A percentile compares a stretch with the other conserved stretches of the same genome.
phyloP scores from a whole-genome alignment of 92 coral and sea anemone genomes.

The Hydrozoanthus gracilis region DNA sequence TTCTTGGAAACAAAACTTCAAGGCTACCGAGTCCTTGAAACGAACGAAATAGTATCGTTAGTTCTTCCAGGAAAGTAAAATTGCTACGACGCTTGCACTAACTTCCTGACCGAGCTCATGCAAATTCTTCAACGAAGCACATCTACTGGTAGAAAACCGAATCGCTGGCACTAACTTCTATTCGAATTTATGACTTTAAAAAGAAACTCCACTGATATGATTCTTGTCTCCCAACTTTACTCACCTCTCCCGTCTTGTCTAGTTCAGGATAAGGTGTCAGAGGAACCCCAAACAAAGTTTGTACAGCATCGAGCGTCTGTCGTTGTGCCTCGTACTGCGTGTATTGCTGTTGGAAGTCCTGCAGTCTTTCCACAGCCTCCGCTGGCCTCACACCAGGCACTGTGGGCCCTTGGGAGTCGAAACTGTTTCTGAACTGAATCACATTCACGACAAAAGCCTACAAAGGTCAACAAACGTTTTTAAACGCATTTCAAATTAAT shows the following conservation, averaged over 20 bases:
- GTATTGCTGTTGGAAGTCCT: conserved; percentile 91
- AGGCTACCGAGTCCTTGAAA: too few relatives aligned
- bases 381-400: conserved; percentile 97
- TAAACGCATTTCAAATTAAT: background rate
- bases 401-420: conserved; percentile 98
- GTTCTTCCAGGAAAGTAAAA: too few relatives aligned
- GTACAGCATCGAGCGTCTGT: conserved; percentile 93
- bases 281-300: conserved; percentile 87
- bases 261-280: conserved; percentile 94
- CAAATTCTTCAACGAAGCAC: too few relatives aligned
- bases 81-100: too few relatives aligned
- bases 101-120: too few relatives aligned
- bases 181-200: too few relatives aligned
- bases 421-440: conserved; percentile 98
- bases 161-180: too few relatives aligned
- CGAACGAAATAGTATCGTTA: too few relatives aligned
- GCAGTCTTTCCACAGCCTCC: conserved; percentile 92
- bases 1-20: too few relatives aligned
- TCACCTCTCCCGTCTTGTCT: conserved; percentile 98
- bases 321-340: conserved; percentile 91
- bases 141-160: too few relatives aligned
- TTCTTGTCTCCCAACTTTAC: background rate
- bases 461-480: background rate
- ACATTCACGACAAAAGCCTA: conserved; percentile 98
- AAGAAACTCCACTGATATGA: background rate